Evolutionary conservation across 2,888 invertebrate species (phyloP).

Genomic region (Saturnia japonica): DNA sequence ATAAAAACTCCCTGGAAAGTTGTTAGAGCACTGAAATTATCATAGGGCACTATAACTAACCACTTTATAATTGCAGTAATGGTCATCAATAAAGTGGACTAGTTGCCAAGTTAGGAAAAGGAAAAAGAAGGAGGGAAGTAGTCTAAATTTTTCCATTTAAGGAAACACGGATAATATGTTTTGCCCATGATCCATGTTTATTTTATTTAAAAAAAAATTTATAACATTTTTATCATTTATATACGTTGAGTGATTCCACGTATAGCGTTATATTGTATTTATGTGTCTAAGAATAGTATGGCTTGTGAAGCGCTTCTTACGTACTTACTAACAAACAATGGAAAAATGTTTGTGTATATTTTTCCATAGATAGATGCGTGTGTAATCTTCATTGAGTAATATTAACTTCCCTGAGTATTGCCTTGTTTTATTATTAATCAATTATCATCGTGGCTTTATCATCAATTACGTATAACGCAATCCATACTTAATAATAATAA

Average conservation of each 20-base stretch:
- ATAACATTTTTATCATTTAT: not conserved
- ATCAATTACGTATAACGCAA: not conserved
- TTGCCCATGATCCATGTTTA: no score
- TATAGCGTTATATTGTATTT: not conserved
- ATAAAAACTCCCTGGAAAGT: no score
- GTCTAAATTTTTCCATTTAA: no score
- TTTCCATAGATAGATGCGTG: not conserved
- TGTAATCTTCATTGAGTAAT: not conserved
- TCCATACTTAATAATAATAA: not conserved
- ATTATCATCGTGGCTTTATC: not conserved
- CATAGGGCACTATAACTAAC: no score
- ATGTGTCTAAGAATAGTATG: not conserved
- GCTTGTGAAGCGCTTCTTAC: not conserved
- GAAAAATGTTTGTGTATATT: not conserved
- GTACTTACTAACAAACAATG: conserved; percentile 3
- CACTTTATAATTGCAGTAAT: no score
- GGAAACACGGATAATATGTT: no score
- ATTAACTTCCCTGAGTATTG: not conserved
- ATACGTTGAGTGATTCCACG: not conserved
- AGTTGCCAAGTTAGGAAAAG: no score
- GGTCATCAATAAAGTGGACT: no score
- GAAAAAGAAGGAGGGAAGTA: no score
- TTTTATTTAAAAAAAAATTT: no score
- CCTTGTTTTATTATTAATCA: not conserved
- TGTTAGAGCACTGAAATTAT: no score